Base-by-base conservation (phyloP, 2,797 vertebrate genomes). In the Miichthys miiuy region DNA sequence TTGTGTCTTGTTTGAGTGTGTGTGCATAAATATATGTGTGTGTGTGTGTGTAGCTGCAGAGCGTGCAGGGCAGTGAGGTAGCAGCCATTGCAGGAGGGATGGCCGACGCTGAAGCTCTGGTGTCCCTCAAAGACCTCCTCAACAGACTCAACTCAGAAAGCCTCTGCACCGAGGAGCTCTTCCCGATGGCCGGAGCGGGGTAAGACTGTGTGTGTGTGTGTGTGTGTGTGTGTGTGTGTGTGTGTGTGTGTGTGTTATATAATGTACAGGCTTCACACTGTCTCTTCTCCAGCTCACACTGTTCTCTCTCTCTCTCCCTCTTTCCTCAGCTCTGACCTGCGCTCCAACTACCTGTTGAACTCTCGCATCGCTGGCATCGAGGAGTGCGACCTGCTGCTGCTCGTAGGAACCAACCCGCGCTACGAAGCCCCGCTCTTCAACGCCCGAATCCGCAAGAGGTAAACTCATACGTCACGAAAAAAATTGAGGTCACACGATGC, bases 371-470 rank as follows among this genome's bases (percentile, higher is more conserved):
- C 95, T 1, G 98, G 98, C 77, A 96, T 99, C 46, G 98, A 99
- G 91, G 98, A 99, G 57, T 95, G 95, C 56, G 98, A 99, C 91
- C 81, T 97, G 67, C 89, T 99, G 83, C 96, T 99, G 85, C 91
- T 99, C 62, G 75, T 99, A 56, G 98, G 98, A 87, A 99, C 97
- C 51, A 99, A 99, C 92, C 98, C 98, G 47, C 97, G 98, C 76
- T 99, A 96, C 58, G 98, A 99, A 87, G 98, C 98, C 12, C 97
- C 98, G 0, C 93, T 99, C 27, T 99, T 99, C 89, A 99, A 99
- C 68, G 96, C 97, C 65, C 95, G 97, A 79, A 94, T 99, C 92
- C 95, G 98, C 64, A 96, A 96, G 88, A 95, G 95, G 95, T 95
- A 71, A 34, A 57, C 1, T 9, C 27, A 30, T 30, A 6, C 30